Conservation (phyloP, 2,113 vertebrate species). For the Talpa occidentalis region DNA sequence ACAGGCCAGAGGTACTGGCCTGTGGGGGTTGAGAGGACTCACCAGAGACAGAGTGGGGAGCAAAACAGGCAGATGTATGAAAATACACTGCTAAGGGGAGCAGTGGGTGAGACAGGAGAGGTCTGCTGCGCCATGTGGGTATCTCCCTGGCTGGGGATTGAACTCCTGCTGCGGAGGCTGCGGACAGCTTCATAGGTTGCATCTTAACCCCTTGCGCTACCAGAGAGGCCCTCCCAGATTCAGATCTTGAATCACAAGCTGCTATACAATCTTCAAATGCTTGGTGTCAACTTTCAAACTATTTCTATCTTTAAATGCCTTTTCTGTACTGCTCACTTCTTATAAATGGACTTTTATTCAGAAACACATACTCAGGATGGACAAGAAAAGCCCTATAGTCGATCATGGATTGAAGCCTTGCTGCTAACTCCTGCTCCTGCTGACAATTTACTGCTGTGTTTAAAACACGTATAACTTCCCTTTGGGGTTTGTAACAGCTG, state of each 20-base stretch:
- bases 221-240: not conserved
- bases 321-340: not conserved
- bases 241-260: not conserved
- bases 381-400: not conserved
- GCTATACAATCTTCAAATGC: not conserved
- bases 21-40: no score
- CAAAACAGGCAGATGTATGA: no score
- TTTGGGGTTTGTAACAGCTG: conserved; percentile 24
- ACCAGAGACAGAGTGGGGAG: no score
- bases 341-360: not conserved
- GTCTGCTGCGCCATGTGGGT: no score
- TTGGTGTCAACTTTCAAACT: conserved; percentile 17
- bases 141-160: no score
- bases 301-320: not conserved
- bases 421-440: not conserved
- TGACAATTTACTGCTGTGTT: not conserved
- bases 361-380: not conserved
- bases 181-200: no score
- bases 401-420: not conserved
- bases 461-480: not conserved
- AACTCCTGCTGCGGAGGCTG: no score
- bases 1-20: no score
- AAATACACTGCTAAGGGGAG: no score
- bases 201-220: no score
- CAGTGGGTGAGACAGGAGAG: no score